Percentiles rank a stretch among this genome's conserved stretches.
Conservation (phyloP, 2,113 vertebrate genomes). For the Oncorhynchus keta region DNA sequence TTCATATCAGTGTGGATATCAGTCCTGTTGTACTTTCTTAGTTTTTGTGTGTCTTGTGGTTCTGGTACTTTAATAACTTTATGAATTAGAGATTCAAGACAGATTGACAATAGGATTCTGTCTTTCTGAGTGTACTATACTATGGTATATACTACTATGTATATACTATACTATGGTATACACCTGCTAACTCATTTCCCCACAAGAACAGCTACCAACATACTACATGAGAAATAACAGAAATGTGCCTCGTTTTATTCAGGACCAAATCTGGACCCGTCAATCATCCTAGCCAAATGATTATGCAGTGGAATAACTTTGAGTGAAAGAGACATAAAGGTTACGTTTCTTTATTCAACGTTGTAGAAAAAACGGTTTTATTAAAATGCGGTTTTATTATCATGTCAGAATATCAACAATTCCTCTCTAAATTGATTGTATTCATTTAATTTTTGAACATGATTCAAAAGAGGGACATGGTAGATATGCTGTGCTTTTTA, state of each 20-base stretch:
- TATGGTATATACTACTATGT: not conserved
- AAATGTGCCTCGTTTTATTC: slow-evolving; percentile 15
- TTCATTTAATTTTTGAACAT: not conserved
- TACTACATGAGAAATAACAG: not conserved
- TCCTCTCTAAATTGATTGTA: not conserved
- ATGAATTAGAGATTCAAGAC: not conserved
- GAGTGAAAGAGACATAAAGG: not conserved
- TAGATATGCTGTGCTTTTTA: not conserved
- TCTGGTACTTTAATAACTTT: not conserved
- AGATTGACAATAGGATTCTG: not conserved
- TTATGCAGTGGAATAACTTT: not conserved
- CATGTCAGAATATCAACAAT: not conserved
- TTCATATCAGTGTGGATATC: not conserved
- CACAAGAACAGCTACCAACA: slow-evolving; percentile 23
- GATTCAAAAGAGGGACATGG: not conserved
- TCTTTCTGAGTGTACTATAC: not conserved
- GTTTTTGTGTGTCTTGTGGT: not conserved
- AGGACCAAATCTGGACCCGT: slow-evolving; percentile 22
- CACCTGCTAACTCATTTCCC: slow-evolving; percentile 4
- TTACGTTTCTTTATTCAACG: not conserved
- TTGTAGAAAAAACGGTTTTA: not conserved
- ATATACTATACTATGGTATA: not conserved
- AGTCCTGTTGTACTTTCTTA: slow-evolving; percentile 7
- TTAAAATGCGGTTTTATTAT: not conserved
- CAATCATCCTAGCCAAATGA: not conserved